Conservation (phyloP, 2,113 vertebrate species). For the Callaeas wilsoni region DNA sequence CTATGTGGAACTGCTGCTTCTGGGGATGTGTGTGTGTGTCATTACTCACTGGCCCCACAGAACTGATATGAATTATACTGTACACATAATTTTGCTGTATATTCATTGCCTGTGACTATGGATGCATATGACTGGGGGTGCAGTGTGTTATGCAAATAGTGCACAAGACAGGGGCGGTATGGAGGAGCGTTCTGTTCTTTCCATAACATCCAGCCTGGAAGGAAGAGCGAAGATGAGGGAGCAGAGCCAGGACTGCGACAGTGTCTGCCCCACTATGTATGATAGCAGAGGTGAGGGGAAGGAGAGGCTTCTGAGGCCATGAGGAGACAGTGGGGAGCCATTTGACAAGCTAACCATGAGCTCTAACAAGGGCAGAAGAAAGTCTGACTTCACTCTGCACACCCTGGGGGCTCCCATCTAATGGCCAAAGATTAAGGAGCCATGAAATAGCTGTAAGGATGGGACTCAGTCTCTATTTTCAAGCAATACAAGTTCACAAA, state of each 20-base stretch:
- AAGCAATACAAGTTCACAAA: background rate
- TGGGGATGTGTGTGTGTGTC: background rate
- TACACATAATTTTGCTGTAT: background rate
- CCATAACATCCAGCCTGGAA: background rate
- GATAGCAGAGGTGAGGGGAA: background rate
- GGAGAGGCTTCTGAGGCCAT: background rate
- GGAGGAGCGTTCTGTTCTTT: background rate
- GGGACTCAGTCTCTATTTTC: background rate
- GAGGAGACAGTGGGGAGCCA: background rate
- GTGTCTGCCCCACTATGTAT: background rate
- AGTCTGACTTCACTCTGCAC: background rate
- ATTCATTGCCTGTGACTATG: background rate
- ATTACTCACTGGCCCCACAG: background rate
- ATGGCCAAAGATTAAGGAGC: background rate
- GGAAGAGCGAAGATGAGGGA: background rate
- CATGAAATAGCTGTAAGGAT: background rate
- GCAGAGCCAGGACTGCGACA: background rate
- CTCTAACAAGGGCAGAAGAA: background rate
- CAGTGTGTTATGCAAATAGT: background rate
- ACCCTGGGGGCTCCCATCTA: background rate
- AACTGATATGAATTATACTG: background rate
- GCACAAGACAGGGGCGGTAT: background rate
- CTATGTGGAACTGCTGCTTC: background rate
- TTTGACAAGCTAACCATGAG: background rate
- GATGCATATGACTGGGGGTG: no score